Evolutionary conservation across 2,888 invertebrate genomes (phyloP), one percentile per base, ranked within the genome.

Genomic region (Andrena flavipes): DNA sequence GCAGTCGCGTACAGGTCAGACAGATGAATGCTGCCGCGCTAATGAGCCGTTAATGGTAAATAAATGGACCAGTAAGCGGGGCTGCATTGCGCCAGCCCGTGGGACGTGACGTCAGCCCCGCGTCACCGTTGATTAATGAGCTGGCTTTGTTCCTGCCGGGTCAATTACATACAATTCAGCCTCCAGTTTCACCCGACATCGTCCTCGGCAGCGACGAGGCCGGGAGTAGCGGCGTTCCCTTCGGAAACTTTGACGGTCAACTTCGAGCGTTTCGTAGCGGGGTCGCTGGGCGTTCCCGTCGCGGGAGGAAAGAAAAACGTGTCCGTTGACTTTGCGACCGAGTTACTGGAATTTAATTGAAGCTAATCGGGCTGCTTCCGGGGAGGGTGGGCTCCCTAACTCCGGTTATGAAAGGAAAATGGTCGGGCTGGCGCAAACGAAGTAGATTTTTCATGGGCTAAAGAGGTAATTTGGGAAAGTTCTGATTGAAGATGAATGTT

Each of bases 41-140:
- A 92, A 92, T 92, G 92, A 92, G 91, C 91, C 91, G 90, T 92
- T 92, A 91, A 92, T 92, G 90, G 91, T 89, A 90, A 92, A 92
- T 90, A 91, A 92, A 92, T 92, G 91, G 90, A 91, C 87, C 89
- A 84, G 89, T 86, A 85, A 91, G 86, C 87, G 84, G 75, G 84
- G 81, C 89, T 87, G 87, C 89, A 88, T 86, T 87, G 90, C 87
- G 89, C 79, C 87, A 88, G 74, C 89, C 82, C 87, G 77, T 84
- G 89, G 89, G 88, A 89, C 87, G 90, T 87, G 88, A 89, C 89
- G 91, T 91, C 90, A 88, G 85, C 73, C 76, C 81, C 89, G 81
- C 90, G 91, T 90, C 90, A 89, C 90, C 86, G 87, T 89, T 92
- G 92, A 92, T 92, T 92, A 92, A 92, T 89, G 92, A 91, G 87